phyloP scores from a whole-genome alignment of 2,797 vertebrate species.

The Rachycentron canadum region DNA sequence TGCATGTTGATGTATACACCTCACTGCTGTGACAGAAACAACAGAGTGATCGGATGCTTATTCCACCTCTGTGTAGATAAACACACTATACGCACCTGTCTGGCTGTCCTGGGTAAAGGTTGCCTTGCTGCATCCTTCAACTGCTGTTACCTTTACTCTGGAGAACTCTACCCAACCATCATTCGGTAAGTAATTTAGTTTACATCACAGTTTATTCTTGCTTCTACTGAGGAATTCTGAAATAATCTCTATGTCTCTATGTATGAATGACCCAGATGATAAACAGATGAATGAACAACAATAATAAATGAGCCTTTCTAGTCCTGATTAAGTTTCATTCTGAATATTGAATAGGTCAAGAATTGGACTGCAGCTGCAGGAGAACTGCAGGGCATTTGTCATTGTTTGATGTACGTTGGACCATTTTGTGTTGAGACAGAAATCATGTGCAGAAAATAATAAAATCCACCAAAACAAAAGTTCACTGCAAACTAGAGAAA shows the following conservation, averaged over 20 bases:
- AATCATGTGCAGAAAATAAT: background rate
- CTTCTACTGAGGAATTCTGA: background rate
- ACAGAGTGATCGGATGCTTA: background rate
- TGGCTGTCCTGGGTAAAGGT: constrained; percentile 94
- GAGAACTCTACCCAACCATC: constrained; percentile 93
- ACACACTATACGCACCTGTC: constrained; percentile 81
- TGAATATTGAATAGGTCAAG: background rate
- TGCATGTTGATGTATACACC: background rate
- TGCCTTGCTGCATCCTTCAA: constrained; percentile 92
- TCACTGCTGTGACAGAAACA: background rate
- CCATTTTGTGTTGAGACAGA: background rate
- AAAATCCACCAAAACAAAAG: background rate
- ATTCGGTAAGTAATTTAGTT: constrained; percentile 83
- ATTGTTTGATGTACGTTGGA: background rate
- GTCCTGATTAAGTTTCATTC: background rate
- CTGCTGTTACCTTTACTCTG: constrained; percentile 91
- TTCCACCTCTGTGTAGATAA: constrained; percentile 82
- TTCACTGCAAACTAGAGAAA: background rate
- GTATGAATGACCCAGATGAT: background rate
- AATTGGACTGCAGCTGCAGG: background rate
- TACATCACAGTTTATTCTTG: background rate
- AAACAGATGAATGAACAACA: background rate
- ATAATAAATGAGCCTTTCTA: background rate
- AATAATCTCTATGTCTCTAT: constrained; percentile 2
- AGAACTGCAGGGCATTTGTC: background rate